A percentile compares a stretch with the other conserved stretches of the same genome.
These are phyloP conservation scores for Rhadina sibilatrix DNA, from an alignment of 2,113 vertebrate species.

Conservation along the genomic window DNA sequence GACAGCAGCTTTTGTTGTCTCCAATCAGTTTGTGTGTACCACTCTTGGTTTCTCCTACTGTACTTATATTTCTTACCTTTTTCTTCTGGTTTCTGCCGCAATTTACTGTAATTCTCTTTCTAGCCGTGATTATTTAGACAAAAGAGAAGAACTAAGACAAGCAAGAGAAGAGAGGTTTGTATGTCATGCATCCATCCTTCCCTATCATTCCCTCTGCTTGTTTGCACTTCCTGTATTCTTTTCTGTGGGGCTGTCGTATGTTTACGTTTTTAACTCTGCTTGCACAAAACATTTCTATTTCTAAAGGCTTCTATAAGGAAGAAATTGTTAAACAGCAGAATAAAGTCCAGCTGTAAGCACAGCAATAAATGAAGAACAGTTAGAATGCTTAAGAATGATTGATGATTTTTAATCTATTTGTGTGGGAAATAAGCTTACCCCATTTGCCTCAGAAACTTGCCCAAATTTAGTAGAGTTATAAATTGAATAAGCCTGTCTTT, in stretches of 20 bases:
- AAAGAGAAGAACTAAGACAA: slow-evolving; percentile 89
- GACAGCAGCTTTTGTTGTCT: neutral
- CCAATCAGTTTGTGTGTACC: neutral
- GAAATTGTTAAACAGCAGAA: neutral
- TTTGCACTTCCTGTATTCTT: neutral
- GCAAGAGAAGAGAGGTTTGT: slow-evolving; percentile 94
- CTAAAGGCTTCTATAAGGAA: neutral
- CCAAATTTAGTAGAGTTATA: neutral
- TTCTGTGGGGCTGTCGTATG: neutral
- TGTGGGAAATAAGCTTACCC: slow-evolving; percentile 14
- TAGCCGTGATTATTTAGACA: slow-evolving; percentile 90
- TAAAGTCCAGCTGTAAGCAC: slow-evolving; percentile 20
- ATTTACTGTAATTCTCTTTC: slow-evolving; percentile 60
- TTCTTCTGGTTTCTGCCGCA: slow-evolving; percentile 38
- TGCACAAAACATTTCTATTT: slow-evolving; percentile 9
- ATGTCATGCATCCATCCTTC: neutral
- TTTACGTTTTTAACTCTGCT: slow-evolving; percentile 38
- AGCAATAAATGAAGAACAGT: slow-evolving; percentile 26
- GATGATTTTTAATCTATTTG: slow-evolving; percentile 36
- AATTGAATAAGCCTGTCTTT: neutral
- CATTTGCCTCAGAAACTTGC: slow-evolving; percentile 12
- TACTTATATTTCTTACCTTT: slow-evolving; percentile 16
- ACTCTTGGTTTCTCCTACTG: neutral
- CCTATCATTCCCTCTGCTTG: neutral
- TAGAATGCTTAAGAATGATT: slow-evolving; percentile 4